Evolutionary conservation across 2,888 invertebrate species (phyloP), one percentile per base, ranked within the genome.

Genomic region (Chydorus sphaericus): DNA sequence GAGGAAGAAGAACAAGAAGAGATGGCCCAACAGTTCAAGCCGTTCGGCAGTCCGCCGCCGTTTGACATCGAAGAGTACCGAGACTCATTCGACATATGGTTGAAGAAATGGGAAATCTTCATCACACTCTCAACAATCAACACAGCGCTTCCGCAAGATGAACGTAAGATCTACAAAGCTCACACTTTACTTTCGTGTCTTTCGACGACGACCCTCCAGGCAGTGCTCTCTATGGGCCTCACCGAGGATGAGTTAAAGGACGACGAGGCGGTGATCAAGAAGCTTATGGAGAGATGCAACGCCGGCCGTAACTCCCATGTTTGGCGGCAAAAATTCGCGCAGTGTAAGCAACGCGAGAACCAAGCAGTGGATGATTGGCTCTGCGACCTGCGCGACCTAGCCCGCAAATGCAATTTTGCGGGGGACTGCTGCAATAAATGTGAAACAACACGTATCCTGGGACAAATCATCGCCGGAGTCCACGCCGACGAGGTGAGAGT

Each of bases 371-470:
- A 51, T 4, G 51, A 51, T 20, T 51, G 31, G 33, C 31, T 51
- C n/a, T 51, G 51, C 5, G 51, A 51, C 23, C 51, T 51, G 16
- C 51, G 51, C 33, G 29, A 28, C 33, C 23, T 51, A 23, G n/a
- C 51, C 16, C 30, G 51, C 30, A 31, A 51, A 18, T 51, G 51
- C 51, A 20, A 31, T 16, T 51, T 51, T 18, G 30, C 30, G 11
- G 20, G 20, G 7, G 51, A 51, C 33, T 51, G 51, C 31, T 51
- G 51, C 31, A 33, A 23, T 20, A 14, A 16, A 16, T 51, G 33
- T 20, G 33, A 51, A 51, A 23, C 51, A 2, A 33, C 51, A 28
- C 30, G 51, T 4, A 31, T 51, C n/a, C 33, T 51, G 33, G 33
- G 51, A 14, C 51, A 51, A 51, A 23, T 51, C 10, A 33, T 51